Base-by-base conservation (phyloP, 2,113 vertebrate genomes). In the Ammospiza caudacuta region DNA sequence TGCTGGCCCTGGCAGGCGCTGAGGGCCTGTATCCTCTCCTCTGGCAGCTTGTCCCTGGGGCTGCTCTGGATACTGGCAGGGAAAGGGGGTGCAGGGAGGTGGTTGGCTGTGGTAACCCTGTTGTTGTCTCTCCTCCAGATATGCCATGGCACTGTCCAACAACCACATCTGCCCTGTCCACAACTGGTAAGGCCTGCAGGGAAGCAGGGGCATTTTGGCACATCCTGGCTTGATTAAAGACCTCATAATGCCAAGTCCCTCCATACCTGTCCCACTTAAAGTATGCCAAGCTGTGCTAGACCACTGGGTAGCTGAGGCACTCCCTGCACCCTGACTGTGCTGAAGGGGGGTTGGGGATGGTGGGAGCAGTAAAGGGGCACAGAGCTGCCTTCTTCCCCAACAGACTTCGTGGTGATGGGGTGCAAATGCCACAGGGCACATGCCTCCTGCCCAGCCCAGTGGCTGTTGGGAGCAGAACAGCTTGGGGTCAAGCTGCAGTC, bases 141-240 rank as follows among this genome's bases (percentile, higher is more conserved):
- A 99, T 9, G 98, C 98, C 93, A 99, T 99, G 98, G 99, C 99
- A 5, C 97, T 99, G 64, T 98, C 98, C 96, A 99, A 99, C 97
- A 98, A 98, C 96, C 98, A 99, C 58, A 98, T 99, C 91, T 99
- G 99, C 87, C 98, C 99, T 5, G 98, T 99, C 92, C 97, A 99
- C 86, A 99, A 99, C 97, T 99, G 99, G 99, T 99, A 98, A 96
- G 92, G 74, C 39, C 44, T 55, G 25, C 9, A 28, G 29, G 24
- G 19, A 1, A 2, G 17, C 9, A 9, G 43, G 64, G 66, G 9
- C 39, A 29, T 37, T 63, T 69, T 4, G 2, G 15, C 25, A 25
- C 1, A 7, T 70, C 18, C 49, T 13, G 2, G 12, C 61, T 83
- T 6, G 0, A 23, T 79, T 49, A 54, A 58, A 76, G 37, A 37